These are phyloP conservation scores for Anser brachyrhynchus DNA, from an alignment of 2,113 vertebrate genomes.

Conservation along the genomic window DNA sequence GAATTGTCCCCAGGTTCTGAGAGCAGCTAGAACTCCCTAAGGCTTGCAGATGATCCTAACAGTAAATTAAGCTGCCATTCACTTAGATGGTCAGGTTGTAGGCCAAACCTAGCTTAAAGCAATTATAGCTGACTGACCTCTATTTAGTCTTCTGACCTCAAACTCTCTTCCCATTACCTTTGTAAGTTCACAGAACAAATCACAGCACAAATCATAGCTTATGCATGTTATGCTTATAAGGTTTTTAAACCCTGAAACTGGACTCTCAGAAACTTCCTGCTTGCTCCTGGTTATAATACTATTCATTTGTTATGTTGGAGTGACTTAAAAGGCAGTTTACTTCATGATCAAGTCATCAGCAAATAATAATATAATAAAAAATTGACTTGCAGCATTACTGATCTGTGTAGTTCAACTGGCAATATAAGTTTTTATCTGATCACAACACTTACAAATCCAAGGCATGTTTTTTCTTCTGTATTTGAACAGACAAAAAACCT, in stretches of 20 bases:
- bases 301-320: background rate
- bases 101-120: background rate
- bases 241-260: background rate
- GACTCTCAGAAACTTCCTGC: background rate
- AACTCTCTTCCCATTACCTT: background rate
- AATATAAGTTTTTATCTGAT: background rate
- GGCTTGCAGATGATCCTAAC: background rate
- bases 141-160: background rate
- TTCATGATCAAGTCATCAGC: background rate
- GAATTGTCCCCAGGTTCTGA: background rate
- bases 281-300: background rate
- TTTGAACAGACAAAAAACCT: background rate
- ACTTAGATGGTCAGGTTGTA: background rate
- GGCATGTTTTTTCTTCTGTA: background rate
- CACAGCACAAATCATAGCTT: background rate
- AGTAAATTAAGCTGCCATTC: background rate
- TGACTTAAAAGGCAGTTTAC: background rate
- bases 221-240: background rate
- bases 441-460: background rate
- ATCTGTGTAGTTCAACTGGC: background rate
- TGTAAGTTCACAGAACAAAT: background rate
- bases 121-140: background rate
- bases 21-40: background rate
- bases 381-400: background rate
- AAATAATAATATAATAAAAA: background rate